These are phyloP conservation scores for Drosophila grimshawi DNA, from an alignment of 1,140 invertebrate genomes.

Conservation along the genomic window DNA sequence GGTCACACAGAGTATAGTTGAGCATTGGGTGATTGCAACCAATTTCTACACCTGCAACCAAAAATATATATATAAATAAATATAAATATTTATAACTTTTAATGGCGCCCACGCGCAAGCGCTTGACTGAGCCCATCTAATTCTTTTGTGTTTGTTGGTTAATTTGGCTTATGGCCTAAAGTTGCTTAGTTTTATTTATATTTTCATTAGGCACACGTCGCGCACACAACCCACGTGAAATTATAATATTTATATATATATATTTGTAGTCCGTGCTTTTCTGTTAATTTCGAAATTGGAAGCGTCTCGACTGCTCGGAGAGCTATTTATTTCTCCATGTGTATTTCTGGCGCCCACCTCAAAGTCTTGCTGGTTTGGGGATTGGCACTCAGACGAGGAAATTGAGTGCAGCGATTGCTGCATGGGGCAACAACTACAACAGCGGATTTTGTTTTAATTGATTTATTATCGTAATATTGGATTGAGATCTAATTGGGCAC, in stretches of 20 bases:
- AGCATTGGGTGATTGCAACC: slow-evolving; percentile 4
- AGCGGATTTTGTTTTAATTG: slow-evolving; percentile 73
- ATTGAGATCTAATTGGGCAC: slow-evolving; percentile 52
- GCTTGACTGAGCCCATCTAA: slow-evolving; percentile 30
- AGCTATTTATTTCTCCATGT: slow-evolving; percentile 9
- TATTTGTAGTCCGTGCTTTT: slow-evolving; percentile 9
- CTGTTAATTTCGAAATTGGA: slow-evolving; percentile 67
- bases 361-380: slow-evolving; percentile 49
- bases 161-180: slow-evolving; percentile 39
- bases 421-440: slow-evolving; percentile 32
- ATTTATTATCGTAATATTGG: slow-evolving; percentile 72
- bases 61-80: slow-evolving; percentile 5
- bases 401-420: slow-evolving; percentile 65
- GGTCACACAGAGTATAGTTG: no score
- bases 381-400: slow-evolving; percentile 60
- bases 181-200: slow-evolving; percentile 11
- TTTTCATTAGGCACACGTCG: slow-evolving; percentile 33
- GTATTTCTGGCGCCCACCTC: slow-evolving; percentile 61
- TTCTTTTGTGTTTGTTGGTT: slow-evolving; percentile 48
- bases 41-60: slow-evolving; percentile 58
- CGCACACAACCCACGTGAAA: slow-evolving; percentile 51
- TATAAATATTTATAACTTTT: slow-evolving; percentile 72
- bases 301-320: slow-evolving; percentile 52
- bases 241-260: slow-evolving; percentile 28
- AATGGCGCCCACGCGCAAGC: slow-evolving; percentile 53